Evolutionary conservation across 2,888 invertebrate species (phyloP).

Genomic region (Plebejus argus): DNA sequence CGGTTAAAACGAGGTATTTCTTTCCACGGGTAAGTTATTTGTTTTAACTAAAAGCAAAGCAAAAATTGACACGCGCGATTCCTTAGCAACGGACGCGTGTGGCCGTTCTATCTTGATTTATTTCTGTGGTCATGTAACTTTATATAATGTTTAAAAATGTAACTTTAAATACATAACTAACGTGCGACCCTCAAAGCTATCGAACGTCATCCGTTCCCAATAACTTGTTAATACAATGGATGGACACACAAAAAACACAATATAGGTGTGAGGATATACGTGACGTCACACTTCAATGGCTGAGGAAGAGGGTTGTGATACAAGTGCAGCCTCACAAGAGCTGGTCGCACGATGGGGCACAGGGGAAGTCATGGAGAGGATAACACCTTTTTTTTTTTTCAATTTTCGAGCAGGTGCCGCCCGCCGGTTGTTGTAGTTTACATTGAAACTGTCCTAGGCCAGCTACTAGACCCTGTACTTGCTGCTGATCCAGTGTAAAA

Average conservation of each 20-base stretch:
- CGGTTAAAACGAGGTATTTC: no score
- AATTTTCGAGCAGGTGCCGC: neutral
- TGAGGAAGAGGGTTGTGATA: constrained; percentile 51
- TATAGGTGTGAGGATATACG: constrained; percentile 27
- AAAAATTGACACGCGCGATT: no score
- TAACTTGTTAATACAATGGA: constrained; percentile 6
- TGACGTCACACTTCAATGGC: constrained; percentile 52
- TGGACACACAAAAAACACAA: constrained; percentile 12
- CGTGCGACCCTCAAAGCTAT: neutral
- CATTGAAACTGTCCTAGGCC: no score
- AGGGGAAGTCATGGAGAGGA: constrained; percentile 23
- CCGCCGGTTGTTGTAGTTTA: no score
- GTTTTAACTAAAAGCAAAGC: no score
- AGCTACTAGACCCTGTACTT: no score
- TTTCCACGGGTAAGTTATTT: no score
- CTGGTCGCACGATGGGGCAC: constrained; percentile 49
- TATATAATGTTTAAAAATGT: no score
- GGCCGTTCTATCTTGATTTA: no score
- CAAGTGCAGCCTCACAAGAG: constrained; percentile 56
- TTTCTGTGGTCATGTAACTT: no score
- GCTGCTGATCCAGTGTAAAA: no score
- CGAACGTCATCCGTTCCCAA: neutral
- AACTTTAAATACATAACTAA: neutral
- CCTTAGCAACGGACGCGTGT: no score
- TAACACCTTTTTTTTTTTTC: neutral